phyloP scores from a whole-genome alignment of 2,797 vertebrate genomes.

The Gallinago stenura region DNA sequence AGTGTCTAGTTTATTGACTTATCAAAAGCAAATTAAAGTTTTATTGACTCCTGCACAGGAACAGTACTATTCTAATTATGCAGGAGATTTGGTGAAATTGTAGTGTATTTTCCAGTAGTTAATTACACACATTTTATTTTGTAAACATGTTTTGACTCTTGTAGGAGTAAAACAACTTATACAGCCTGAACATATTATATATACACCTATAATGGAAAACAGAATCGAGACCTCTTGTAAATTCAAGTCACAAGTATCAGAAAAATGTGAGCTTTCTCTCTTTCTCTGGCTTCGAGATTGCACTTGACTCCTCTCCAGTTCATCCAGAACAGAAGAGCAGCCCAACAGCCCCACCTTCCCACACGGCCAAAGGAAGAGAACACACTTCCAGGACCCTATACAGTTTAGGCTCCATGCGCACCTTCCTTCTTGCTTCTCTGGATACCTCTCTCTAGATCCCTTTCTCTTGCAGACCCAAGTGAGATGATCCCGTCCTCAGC shows the following conservation, averaged over 20 bases:
- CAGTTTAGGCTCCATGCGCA: background rate
- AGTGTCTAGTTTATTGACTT: background rate
- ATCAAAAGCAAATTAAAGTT: background rate
- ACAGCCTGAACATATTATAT: background rate
- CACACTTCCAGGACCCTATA: background rate
- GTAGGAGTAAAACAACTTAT: background rate
- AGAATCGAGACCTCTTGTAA: background rate
- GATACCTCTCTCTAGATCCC: background rate
- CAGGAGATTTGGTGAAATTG: background rate
- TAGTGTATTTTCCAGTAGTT: background rate
- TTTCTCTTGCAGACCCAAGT: background rate
- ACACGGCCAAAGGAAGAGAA: background rate
- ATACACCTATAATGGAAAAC: background rate
- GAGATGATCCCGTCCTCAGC: background rate
- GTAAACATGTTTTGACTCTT: background rate
- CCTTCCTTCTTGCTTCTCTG: background rate
- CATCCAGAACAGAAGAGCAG: background rate
- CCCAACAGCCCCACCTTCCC: background rate
- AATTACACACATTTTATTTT: background rate
- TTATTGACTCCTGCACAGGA: background rate
- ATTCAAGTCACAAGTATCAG: background rate
- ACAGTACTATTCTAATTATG: background rate
- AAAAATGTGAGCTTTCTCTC: background rate
- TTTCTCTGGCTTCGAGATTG: background rate
- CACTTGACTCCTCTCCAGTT: accelerated